phyloP scores from a whole-genome alignment of 2,888 invertebrate genomes.

The Catocala fraxini region DNA sequence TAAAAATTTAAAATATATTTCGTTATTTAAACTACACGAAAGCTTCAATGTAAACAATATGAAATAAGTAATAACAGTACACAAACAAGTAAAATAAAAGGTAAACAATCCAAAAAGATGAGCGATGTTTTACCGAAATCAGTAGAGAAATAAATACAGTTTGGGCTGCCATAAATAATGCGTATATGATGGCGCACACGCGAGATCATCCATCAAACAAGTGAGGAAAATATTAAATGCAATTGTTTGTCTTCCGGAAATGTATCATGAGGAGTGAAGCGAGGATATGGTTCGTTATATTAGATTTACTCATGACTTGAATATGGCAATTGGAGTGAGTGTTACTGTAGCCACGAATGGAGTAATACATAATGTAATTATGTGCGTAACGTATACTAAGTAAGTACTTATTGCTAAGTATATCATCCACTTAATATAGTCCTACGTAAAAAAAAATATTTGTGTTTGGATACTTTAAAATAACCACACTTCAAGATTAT shows the following conservation, averaged over 20 bases:
- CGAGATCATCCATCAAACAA: conserved; percentile 39
- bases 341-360: neutral
- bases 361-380: neutral
- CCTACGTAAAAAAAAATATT: no score
- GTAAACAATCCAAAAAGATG: conserved; percentile 13
- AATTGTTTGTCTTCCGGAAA: conserved; percentile 13
- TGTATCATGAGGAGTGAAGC: conserved; percentile 4
- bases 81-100: conserved; percentile 3
- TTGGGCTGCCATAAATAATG: conserved; percentile 44
- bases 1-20: no score
- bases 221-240: conserved; percentile 23
- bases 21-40: no score
- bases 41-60: neutral
- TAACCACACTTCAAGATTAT: no score
- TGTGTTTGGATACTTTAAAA: no score
- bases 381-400: no score
- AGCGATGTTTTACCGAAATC: conserved; percentile 15
- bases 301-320: conserved; percentile 11
- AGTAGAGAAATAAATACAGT: conserved; percentile 36
- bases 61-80: neutral
- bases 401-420: no score
- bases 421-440: no score
- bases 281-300: conserved; percentile 8
- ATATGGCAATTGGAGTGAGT: conserved; percentile 1
- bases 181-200: conserved; percentile 29